These are phyloP conservation scores for Aphidius ervi DNA, from an alignment of 1,140 invertebrate species.

Conservation along the genomic window DNA sequence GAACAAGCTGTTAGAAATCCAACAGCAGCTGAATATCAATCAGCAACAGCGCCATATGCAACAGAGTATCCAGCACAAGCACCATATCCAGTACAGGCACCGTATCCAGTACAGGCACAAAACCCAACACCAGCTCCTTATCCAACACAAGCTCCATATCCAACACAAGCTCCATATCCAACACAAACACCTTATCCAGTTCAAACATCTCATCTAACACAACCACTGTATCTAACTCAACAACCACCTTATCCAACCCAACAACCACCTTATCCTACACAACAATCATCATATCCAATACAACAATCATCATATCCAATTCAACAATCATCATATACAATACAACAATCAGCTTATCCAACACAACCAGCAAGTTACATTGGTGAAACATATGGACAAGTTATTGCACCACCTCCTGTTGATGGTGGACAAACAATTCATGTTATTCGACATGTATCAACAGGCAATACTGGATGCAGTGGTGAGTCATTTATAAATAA, in stretches of 20 bases:
- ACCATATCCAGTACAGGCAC: not conserved
- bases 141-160: not conserved
- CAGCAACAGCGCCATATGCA: not conserved
- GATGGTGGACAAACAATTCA: too few species aligned
- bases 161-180: not conserved
- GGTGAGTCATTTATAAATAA: too few species aligned
- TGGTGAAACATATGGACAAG: too few species aligned
- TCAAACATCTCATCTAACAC: not conserved
- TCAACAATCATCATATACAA: not conserved
- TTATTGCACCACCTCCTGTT: too few species aligned
- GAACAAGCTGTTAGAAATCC: too few species aligned
- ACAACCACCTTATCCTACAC: not conserved
- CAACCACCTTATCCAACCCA: conserved; percentile 3
- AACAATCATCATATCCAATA: not conserved
- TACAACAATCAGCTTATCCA: not conserved
- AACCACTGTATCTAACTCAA: not conserved
- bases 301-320: not conserved
- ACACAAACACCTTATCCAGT: not conserved
- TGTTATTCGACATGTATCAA: too few species aligned
- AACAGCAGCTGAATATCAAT: too few species aligned
- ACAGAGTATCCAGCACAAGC: not conserved
- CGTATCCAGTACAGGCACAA: not conserved
- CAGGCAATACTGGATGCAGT: too few species aligned
- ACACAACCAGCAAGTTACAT: not conserved
- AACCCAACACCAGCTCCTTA: too few species aligned